These are phyloP conservation scores for Chiloscyllium punctatum DNA, from an alignment of 2,797 vertebrate species.

Conservation along the genomic window DNA sequence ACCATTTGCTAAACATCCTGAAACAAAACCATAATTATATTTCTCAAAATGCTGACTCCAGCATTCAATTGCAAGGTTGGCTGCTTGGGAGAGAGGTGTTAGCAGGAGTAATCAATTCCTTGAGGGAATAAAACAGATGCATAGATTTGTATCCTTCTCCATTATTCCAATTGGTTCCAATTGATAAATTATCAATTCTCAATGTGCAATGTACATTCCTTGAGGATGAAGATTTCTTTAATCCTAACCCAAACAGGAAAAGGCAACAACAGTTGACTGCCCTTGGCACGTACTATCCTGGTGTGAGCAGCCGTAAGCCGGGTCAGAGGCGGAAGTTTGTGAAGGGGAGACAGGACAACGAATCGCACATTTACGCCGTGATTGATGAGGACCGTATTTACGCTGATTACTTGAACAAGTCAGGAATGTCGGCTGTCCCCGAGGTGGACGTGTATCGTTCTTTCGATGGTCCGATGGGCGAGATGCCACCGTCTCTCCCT, in stretches of 20 bases:
- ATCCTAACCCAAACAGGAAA: neutral
- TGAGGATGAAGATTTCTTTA: neutral
- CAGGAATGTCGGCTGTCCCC: conserved; percentile 55
- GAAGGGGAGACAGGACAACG: conserved; percentile 65
- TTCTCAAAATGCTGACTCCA: neutral
- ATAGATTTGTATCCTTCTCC: neutral
- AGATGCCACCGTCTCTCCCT: conserved; percentile 64
- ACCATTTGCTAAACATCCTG: no score
- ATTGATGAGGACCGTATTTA: conserved; percentile 82
- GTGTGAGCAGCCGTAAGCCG: conserved; percentile 65
- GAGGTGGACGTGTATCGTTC: conserved; percentile 73
- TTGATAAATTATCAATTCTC: neutral
- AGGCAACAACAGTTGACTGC: conserved; percentile 17
- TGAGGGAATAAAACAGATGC: neutral
- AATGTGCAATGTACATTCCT: no score
- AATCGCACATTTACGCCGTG: conserved; percentile 78
- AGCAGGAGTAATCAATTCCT: no score
- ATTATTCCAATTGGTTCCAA: neutral
- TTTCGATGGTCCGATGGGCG: conserved; percentile 64
- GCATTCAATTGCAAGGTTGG: neutral
- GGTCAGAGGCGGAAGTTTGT: conserved; percentile 55
- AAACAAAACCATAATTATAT: neutral
- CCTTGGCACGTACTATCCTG: conserved; percentile 71
- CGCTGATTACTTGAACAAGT: conserved; percentile 50
- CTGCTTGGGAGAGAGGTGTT: no score